Percentiles rank a stretch among this genome's conserved stretches.
Conservation (phyloP, 2,888 invertebrate genomes). For the Hemithea aestivaria region DNA sequence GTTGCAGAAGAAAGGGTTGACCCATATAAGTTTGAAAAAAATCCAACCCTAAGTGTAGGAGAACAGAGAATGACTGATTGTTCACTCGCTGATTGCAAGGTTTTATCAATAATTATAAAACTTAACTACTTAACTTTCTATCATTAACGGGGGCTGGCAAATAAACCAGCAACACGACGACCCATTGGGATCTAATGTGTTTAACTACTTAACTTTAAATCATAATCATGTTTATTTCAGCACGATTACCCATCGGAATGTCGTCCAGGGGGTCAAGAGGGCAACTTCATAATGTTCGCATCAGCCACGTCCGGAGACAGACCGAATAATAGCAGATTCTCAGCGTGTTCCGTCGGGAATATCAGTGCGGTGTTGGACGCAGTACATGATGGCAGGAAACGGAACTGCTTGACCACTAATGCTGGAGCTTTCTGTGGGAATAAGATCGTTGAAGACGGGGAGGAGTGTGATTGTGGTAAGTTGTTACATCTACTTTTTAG, state of each 20-base stretch:
- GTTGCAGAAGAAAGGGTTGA: too few relatives aligned
- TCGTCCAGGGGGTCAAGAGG: conserved; percentile 92
- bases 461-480: conserved; percentile 96
- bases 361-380: conserved; percentile 96
- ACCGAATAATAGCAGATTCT: conserved; percentile 98
- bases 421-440: conserved; percentile 99
- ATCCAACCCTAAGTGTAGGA: too few relatives aligned
- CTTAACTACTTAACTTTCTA: too few relatives aligned
- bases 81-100: too few relatives aligned
- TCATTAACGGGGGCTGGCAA: too few relatives aligned
- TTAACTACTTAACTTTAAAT: conserved; percentile 32
- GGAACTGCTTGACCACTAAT: conserved; percentile 93
- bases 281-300: conserved; percentile 99
- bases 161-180: too few relatives aligned
- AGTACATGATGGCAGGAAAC: conserved; percentile 92
- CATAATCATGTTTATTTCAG: conserved; percentile 61
- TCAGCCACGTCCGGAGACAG: conserved; percentile 99
- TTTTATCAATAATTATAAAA: too few relatives aligned
- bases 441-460: conserved; percentile 98
- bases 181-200: too few relatives aligned
- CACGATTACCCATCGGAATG: conserved; percentile 96
- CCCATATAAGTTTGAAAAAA: too few relatives aligned
- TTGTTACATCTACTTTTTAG: too few relatives aligned
- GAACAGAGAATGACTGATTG: too few relatives aligned
- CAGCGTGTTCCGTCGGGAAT: conserved; percentile 95